Evolutionary conservation across 2,888 invertebrate species (phyloP).

Genomic region (Odiellus spinosus): DNA sequence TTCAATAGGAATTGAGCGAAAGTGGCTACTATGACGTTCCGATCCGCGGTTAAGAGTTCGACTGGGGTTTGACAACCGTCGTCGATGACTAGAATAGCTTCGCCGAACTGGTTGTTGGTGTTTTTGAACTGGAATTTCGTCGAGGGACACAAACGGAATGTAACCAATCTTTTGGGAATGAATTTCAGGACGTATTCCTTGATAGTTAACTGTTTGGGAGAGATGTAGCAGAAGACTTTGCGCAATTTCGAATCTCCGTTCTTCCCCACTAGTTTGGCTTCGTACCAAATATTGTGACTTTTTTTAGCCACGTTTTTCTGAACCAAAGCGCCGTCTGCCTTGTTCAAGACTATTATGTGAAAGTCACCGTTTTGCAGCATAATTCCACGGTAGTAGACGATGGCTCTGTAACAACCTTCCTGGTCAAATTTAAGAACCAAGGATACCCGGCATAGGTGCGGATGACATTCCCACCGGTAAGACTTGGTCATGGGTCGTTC

Average conservation of each 20-base stretch:
- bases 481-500: constrained; percentile 14
- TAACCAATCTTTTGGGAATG: constrained; percentile 76
- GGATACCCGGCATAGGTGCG: constrained; percentile 14
- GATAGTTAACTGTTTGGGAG: constrained; percentile 76
- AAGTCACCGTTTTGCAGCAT: constrained; percentile 76
- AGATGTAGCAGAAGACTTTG: constrained; percentile 75
- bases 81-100: constrained; percentile 58
- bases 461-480: constrained; percentile 17
- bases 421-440: constrained; percentile 49
- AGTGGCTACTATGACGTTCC: constrained; percentile 80
- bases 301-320: constrained; percentile 70
- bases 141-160: constrained; percentile 81
- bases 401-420: constrained; percentile 66
- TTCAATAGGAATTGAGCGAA: constrained; percentile 78
- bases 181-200: constrained; percentile 86
- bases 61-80: constrained; percentile 80
- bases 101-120: constrained; percentile 37
- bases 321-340: constrained; percentile 64
- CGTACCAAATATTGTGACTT: constrained; percentile 64
- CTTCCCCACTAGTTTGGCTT: constrained; percentile 54
- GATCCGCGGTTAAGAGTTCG: constrained; percentile 61
- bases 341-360: constrained; percentile 74
- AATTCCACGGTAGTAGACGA: constrained; percentile 54
- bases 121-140: constrained; percentile 63
- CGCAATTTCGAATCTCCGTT: constrained; percentile 56